Evolutionary conservation across 2,113 vertebrate genomes (phyloP).

Genomic region (Lampris megalopsis): DNA sequence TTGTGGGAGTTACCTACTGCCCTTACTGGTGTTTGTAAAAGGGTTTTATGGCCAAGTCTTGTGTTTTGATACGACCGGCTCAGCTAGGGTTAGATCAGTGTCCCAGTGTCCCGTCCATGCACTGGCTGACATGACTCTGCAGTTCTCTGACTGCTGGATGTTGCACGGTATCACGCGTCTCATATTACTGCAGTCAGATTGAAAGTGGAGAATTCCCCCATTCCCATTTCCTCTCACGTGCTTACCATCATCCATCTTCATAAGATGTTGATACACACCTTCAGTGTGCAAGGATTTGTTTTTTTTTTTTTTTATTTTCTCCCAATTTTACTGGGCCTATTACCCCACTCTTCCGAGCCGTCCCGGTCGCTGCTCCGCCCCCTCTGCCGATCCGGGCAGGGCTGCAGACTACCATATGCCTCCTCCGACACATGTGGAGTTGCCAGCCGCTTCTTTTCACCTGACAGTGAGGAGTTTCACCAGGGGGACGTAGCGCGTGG

Average conservation of each 20-base stretch:
- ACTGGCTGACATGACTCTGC: not conserved
- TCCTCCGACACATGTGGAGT: too few species aligned
- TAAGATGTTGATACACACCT: not conserved
- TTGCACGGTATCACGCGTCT: conserved; percentile 10
- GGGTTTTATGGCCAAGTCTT: conserved; percentile 12
- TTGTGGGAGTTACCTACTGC: not conserved
- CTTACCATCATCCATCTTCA: not conserved
- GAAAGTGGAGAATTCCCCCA: not conserved
- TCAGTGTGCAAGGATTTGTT: not conserved
- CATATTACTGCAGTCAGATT: conserved; percentile 27
- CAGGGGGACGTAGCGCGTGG: too few species aligned
- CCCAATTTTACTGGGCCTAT: too few species aligned
- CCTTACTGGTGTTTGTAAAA: not conserved
- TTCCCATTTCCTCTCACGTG: not conserved
- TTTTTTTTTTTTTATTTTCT: too few species aligned
- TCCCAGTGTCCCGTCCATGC: conserved; percentile 5
- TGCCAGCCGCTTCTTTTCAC: too few species aligned
- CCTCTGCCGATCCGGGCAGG: too few species aligned
- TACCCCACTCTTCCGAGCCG: too few species aligned
- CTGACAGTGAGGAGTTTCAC: too few species aligned
- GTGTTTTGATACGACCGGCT: not conserved
- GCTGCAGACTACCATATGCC: too few species aligned
- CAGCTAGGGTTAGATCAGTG: not conserved
- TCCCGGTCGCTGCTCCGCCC: too few species aligned
- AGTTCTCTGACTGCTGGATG: not conserved